Conservation (phyloP, 1,140 invertebrate genomes). For the Chymomyza costata region DNA sequence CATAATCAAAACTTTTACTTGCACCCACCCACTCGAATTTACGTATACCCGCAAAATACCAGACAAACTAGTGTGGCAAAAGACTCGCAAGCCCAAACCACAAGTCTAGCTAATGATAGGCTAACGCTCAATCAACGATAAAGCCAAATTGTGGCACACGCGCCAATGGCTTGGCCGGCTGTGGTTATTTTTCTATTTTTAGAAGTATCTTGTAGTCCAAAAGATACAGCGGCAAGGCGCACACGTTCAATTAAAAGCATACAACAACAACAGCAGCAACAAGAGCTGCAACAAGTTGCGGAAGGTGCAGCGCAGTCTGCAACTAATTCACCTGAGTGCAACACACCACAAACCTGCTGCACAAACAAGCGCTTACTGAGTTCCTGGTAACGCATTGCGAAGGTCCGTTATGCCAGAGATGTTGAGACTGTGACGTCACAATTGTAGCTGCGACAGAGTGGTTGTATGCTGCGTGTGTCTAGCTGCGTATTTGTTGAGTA, state of each 20-base stretch:
- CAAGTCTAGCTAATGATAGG: constrained; percentile 67
- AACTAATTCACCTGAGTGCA: constrained; percentile 53
- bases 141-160: constrained; percentile 71
- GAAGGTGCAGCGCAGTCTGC: constrained; percentile 52
- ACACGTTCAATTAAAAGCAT: constrained; percentile 43
- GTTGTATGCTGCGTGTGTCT: too few relatives aligned
- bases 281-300: constrained; percentile 36
- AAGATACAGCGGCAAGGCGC: neutral
- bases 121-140: constrained; percentile 71
- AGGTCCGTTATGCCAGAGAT: constrained; percentile 24
- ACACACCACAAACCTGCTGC: constrained; percentile 11
- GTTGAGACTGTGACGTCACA: too few relatives aligned
- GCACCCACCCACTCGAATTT: constrained; percentile 2
- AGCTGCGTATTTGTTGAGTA: too few relatives aligned
- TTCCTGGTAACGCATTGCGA: neutral
- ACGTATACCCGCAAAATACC: constrained; percentile 22
- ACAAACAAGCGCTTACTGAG: constrained; percentile 1
- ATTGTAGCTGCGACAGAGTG: too few relatives aligned
- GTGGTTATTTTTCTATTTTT: constrained; percentile 64
- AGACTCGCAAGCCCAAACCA: constrained; percentile 27
- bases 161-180: constrained; percentile 28
- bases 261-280: constrained; percentile 10
- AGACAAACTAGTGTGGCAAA: constrained; percentile 14
- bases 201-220: constrained; percentile 27
- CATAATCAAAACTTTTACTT: constrained; percentile 2